A percentile compares a stretch with the other conserved stretches of the same genome.
Evolutionary conservation across 2,113 vertebrate species (phyloP).

Genomic region (Picathartes gymnocephalus): DNA sequence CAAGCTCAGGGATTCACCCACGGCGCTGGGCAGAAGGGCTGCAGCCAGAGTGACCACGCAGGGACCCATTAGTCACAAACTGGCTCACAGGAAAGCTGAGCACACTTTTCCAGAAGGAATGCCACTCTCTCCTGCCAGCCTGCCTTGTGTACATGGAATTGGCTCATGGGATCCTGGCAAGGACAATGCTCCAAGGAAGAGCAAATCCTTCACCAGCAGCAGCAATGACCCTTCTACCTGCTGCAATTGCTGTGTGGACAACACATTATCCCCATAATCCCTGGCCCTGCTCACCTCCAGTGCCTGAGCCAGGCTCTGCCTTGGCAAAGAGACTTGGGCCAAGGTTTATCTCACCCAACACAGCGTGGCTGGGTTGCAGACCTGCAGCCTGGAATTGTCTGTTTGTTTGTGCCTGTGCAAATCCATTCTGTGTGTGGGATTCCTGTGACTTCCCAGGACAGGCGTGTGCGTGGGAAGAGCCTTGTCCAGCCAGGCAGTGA

Average conservation of each 20-base stretch:
- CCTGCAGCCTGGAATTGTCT: not conserved
- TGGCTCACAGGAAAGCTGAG: not conserved
- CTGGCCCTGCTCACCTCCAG: not conserved
- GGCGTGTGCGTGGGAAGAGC: rapidly evolving
- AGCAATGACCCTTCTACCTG: not conserved
- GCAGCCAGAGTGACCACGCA: rapidly evolving
- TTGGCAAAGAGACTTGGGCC: not conserved
- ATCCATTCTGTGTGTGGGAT: not conserved
- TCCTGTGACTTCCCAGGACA: not conserved
- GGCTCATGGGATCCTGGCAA: not conserved
- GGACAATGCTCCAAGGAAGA: not conserved
- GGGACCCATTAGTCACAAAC: not conserved
- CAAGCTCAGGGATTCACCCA: not conserved
- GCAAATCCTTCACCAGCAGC: not conserved
- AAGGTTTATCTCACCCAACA: not conserved
- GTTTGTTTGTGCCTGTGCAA: not conserved
- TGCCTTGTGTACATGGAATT: not conserved
- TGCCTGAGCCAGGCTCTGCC: not conserved
- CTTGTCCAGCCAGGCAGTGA: not conserved
- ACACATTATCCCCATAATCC: not conserved
- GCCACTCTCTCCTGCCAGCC: not conserved
- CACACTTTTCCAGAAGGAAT: not conserved
- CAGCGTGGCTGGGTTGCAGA: not conserved
- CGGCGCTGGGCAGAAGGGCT: rapidly evolving
- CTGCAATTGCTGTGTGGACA: rapidly evolving